Percentiles rank a stretch among this genome's conserved stretches.
Conservation (phyloP, 2,113 vertebrate species). For the Calyptommatus sinebrachiatus region DNA sequence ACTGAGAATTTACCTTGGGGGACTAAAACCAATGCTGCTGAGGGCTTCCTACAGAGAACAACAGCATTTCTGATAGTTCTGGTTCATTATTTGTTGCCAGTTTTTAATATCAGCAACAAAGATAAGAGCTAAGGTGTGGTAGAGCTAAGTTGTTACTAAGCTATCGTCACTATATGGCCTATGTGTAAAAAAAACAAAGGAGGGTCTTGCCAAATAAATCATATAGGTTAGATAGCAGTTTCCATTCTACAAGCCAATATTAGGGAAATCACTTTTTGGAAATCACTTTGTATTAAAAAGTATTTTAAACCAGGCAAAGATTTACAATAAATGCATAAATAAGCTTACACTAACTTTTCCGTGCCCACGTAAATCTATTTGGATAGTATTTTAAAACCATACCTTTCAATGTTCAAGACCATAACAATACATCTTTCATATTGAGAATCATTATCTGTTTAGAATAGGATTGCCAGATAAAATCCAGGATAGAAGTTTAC, state of each 20-base stretch:
- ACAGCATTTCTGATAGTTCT: neutral
- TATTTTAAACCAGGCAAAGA: neutral
- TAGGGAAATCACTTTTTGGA: slow-evolving; percentile 17
- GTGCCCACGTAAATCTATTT: no score
- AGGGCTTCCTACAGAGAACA: slow-evolving; percentile 28
- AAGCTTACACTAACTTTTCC: no score
- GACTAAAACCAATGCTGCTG: slow-evolving; percentile 34
- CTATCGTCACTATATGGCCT: slow-evolving; percentile 47
- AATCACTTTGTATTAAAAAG: slow-evolving; percentile 26
- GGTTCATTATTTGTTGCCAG: slow-evolving; percentile 41
- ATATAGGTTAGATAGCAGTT: slow-evolving; percentile 36
- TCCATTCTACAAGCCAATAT: slow-evolving; percentile 34
- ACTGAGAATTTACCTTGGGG: slow-evolving; percentile 43
- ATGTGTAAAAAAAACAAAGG: slow-evolving; percentile 30
- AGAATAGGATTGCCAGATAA: no score
- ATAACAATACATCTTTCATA: no score
- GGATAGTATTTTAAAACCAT: no score
- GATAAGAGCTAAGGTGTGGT: no score
- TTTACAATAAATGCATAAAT: no score
- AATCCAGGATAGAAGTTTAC: no score
- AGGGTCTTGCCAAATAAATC: slow-evolving; percentile 55
- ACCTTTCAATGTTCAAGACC: no score
- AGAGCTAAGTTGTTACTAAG: neutral
- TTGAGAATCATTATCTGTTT: no score
- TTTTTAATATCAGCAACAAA: slow-evolving; percentile 48